Evolutionary conservation across 1,140 invertebrate genomes (phyloP).

Genomic region (Trinorchestia longiramus): DNA sequence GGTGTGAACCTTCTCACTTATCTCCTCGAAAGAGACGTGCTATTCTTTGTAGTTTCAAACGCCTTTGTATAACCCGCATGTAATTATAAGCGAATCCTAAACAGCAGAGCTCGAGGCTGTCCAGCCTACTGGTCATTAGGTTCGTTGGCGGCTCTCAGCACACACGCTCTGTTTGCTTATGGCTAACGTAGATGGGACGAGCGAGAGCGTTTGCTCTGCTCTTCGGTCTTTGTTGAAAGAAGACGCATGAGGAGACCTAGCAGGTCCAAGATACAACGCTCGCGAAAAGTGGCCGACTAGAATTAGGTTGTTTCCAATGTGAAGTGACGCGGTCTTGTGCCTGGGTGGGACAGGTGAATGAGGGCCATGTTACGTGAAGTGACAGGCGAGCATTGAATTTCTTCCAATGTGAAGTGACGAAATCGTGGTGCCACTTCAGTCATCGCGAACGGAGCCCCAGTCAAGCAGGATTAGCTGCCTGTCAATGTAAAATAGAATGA

Average conservation of each 20-base stretch:
- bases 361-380: too few species aligned
- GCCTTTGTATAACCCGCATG: neutral
- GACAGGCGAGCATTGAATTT: too few species aligned
- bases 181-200: neutral
- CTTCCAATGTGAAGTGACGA: too few species aligned
- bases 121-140: neutral
- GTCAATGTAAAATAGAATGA: too few species aligned
- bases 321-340: neutral
- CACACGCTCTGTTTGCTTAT: neutral
- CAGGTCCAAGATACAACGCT: neutral
- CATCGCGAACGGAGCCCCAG: too few species aligned
- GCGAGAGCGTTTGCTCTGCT: neutral
- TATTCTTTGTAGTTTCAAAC: neutral
- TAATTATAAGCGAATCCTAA: neutral
- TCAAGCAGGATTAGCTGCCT: too few species aligned
- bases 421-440: too few species aligned
- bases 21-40: neutral
- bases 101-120: neutral
- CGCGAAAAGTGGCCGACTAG: neutral
- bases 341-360: too few species aligned
- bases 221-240: neutral
- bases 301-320: neutral
- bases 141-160: neutral
- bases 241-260: neutral
- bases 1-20: neutral